Conservation (phyloP, 2,797 vertebrate species). For the Anomalospiza imberbis region DNA sequence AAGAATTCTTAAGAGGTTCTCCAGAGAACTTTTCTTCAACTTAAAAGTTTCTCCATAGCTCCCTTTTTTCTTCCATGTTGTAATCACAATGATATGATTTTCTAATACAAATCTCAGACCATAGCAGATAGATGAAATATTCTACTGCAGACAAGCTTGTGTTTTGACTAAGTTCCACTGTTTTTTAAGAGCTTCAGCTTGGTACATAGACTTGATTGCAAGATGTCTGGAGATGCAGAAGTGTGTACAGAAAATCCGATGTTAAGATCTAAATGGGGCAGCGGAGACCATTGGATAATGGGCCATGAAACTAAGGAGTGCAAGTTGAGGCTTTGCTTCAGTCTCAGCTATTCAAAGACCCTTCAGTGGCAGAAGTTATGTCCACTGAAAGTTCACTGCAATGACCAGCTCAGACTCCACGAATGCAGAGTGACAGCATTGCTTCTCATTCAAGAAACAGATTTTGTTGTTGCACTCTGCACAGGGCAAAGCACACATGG, state of each 20-base stretch:
- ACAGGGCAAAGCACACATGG: not conserved
- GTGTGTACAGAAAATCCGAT: not conserved
- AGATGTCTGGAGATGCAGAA: not conserved
- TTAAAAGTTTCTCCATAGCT: not conserved
- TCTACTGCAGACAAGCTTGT: not conserved
- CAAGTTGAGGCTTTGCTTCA: not conserved
- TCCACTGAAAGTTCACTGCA: not conserved
- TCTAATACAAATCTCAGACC: not conserved
- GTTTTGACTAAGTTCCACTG: not conserved
- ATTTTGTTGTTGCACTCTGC: not conserved
- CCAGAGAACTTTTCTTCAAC: not conserved
- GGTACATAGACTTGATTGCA: not conserved
- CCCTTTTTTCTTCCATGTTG: not conserved
- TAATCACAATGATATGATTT: not conserved
- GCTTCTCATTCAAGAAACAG: rapidly evolving
- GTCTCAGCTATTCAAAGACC: not conserved
- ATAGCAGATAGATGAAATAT: not conserved
- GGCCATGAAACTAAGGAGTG: not conserved
- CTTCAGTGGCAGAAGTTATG: not conserved
- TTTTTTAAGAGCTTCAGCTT: not conserved
- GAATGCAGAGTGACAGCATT: not conserved
- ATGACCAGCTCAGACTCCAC: not conserved
- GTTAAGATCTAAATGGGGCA: not conserved
- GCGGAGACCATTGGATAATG: rapidly evolving
- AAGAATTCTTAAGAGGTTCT: not conserved